Conservation (phyloP, 92 coral and sea anemone species). For the Desmophyllum pertusum region DNA sequence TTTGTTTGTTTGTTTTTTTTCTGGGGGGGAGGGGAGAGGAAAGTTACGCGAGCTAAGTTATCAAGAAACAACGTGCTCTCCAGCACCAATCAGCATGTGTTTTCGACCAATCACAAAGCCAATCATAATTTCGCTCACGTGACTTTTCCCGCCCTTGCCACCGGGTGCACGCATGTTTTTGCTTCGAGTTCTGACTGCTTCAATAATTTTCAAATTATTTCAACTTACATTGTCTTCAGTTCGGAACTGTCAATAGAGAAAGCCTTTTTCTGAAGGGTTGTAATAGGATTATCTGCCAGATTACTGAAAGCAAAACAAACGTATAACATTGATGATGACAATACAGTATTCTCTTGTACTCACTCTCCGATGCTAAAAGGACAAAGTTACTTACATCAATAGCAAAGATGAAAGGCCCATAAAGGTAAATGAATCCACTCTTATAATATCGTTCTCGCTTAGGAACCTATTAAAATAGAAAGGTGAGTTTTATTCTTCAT, state of each 20-base stretch:
- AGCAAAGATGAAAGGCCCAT: conserved; percentile 15
- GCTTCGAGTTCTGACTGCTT: background rate
- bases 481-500: background rate
- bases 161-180: no score
- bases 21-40: no score
- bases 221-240: conserved; percentile 23
- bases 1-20: no score
- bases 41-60: no score
- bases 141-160: no score
- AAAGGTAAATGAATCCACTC: conserved; percentile 25
- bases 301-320: conserved; percentile 9
- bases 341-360: no score
- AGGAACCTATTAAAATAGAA: conserved; percentile 15
- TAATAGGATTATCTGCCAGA: conserved; percentile 30
- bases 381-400: conserved; percentile 22
- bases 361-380: no score
- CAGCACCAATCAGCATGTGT: no score
- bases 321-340: background rate
- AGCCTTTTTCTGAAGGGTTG: background rate
- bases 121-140: no score
- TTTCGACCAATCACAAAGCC: no score
- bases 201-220: background rate
- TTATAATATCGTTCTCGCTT: background rate
- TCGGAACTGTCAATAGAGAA: background rate
- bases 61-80: no score